Percentiles rank a stretch among this genome's conserved stretches.
phyloP scores from a whole-genome alignment of 2,113 vertebrate genomes.

The Chrysochloris asiatica region DNA sequence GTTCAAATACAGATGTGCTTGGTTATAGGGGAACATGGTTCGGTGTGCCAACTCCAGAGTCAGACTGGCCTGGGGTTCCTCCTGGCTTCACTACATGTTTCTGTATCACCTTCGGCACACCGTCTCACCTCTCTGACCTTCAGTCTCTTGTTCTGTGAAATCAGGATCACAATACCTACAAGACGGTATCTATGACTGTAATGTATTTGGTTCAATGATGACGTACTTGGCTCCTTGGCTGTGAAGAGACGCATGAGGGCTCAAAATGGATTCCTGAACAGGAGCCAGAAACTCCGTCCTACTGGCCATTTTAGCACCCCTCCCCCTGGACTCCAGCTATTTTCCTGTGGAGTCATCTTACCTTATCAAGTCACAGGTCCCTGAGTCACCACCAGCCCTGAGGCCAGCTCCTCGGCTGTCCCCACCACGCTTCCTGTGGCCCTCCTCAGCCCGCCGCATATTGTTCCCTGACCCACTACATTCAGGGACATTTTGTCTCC shows the following conservation, averaged over 20 bases:
- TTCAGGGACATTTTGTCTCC: conserved; percentile 71
- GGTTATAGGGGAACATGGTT: background rate
- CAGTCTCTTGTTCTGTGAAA: background rate
- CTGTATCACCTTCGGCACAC: background rate
- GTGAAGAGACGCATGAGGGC: background rate
- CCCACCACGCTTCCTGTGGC: conserved; percentile 67
- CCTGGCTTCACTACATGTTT: background rate
- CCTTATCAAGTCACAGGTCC: conserved; percentile 76
- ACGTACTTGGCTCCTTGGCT: background rate
- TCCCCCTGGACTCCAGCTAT: background rate
- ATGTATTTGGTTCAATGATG: background rate
- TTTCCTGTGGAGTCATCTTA: conserved; percentile 63
- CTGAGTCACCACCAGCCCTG: conserved; percentile 64
- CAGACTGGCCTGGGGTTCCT: background rate
- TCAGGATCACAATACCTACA: background rate
- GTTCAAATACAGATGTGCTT: background rate
- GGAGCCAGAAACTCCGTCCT: background rate
- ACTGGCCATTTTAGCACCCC: background rate
- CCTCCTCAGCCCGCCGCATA: conserved; percentile 63
- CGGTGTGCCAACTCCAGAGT: background rate
- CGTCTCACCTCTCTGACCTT: background rate
- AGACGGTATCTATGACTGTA: background rate
- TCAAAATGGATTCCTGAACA: background rate
- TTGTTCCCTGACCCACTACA: conserved; percentile 65
- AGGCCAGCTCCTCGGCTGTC: conserved; percentile 59